Evolutionary conservation across 2,797 vertebrate genomes (phyloP).

Genomic region (Platyrinchus mystaceus): DNA sequence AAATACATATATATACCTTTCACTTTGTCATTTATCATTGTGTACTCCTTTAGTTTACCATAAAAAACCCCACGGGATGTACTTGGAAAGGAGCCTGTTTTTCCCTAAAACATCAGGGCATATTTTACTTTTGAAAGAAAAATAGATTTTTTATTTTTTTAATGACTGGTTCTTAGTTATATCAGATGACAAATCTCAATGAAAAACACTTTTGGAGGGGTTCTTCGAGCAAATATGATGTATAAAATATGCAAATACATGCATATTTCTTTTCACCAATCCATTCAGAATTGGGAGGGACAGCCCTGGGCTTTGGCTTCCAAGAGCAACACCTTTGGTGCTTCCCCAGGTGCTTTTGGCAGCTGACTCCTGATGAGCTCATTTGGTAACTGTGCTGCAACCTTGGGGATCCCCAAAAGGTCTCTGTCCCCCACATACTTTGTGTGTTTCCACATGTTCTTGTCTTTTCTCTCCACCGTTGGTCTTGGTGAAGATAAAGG

Average conservation of each 20-base stretch:
- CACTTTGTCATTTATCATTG: neutral
- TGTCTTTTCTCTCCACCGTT: neutral
- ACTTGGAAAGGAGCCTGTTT: neutral
- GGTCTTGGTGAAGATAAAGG: neutral
- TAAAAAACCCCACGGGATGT: neutral
- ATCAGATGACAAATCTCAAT: neutral
- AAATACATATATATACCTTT: neutral
- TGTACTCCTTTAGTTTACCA: neutral
- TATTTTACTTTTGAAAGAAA: neutral
- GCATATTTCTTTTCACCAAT: neutral
- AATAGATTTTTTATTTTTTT: neutral
- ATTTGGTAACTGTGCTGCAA: neutral
- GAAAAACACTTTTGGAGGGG: neutral
- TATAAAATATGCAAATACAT: neutral
- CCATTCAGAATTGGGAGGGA: neutral
- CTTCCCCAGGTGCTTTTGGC: neutral
- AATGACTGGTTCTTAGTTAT: neutral
- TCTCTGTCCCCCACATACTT: neutral
- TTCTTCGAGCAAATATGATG: neutral
- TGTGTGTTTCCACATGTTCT: neutral
- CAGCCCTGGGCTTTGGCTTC: neutral
- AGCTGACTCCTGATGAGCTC: neutral
- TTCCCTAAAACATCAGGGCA: neutral
- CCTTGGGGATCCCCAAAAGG: accelerated
- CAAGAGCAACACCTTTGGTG: neutral